These are phyloP conservation scores for Oscarella lobularis DNA, from an alignment of 37 sponge, comb jelly and placozoan species.

Conservation along the genomic window DNA sequence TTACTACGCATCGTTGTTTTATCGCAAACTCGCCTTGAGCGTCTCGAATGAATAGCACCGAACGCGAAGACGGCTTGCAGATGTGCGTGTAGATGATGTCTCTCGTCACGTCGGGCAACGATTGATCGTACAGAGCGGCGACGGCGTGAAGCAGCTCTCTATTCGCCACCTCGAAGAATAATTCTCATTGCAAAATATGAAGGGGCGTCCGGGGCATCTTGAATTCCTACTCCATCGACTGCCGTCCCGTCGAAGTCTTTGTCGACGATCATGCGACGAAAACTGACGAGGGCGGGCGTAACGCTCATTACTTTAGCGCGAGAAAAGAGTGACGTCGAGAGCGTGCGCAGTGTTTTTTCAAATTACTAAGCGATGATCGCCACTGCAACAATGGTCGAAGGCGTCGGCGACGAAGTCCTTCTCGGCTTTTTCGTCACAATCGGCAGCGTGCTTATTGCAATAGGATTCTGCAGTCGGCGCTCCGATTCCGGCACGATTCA, in stretches of 20 bases:
- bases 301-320: not conserved
- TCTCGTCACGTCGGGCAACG: conserved; percentile 50
- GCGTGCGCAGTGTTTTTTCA: too few species aligned
- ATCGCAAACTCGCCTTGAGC: too few species aligned
- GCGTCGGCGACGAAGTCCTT: conserved; percentile 56
- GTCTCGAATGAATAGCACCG: not conserved
- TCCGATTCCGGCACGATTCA: not conserved
- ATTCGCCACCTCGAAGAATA: not conserved
- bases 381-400: conserved; percentile 22
- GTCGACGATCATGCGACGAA: not conserved
- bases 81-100: conserved; percentile 33
- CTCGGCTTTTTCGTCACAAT: not conserved
- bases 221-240: not conserved
- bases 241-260: not conserved
- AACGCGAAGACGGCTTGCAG: not conserved
- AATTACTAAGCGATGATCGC: too few species aligned
- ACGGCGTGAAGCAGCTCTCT: conserved; percentile 48
- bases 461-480: not conserved
- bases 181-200: too few species aligned
- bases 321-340: too few species aligned
- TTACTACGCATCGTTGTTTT: too few species aligned
- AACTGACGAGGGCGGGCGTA: not conserved
- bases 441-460: not conserved
- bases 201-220: too few species aligned
- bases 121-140: conserved; percentile 34